Base-by-base conservation (phyloP, 2,888 invertebrate species). In the Netelia inedita region DNA sequence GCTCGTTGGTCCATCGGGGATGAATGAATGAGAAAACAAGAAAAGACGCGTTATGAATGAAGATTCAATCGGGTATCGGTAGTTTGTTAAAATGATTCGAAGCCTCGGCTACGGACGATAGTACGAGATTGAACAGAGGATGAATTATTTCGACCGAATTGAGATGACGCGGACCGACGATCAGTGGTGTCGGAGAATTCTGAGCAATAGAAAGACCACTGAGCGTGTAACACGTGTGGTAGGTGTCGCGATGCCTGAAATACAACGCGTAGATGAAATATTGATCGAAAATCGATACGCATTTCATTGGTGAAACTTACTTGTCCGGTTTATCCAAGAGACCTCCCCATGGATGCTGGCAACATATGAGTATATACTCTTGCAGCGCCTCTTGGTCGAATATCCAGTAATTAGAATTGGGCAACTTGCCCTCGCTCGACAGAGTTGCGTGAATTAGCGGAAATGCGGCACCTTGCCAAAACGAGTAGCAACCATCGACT, bases 401-500 rank as follows among this genome's bases (percentile, higher is more conserved):
- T 82, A 99, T 94, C 96, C 96, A 96, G 90, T 94, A 92, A 92
- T 95, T 92, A 91, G 95, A 92, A 82, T 91, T 88, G 8, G 85
- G 88, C 59, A 81, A 66, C 86, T 89, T 90, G 92, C 94, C 94
- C 87, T 94, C 95, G 93, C 95, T 94, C 16, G 94, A 93, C 73
- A 98, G 94, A 86, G 97, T 95, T 82, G 96, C 96, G 93, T 98
- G 97, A 61, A 99, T 95, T 63, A 99, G 95, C 21, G 98, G 98
- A 93, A 99, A 97, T 63, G 97, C 96, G 71, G 98, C 99, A 41
- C 98, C 99, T 94, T 98, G 98, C 99, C 99, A 99, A 94, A 99
- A 99, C 0, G 99, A 99, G 93, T 99, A 99, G 94, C 99, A 99
- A 2, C 98, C 98, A 95, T 99, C 99, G 0, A 99, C 99, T 87